Conservation (phyloP, 1,140 invertebrate genomes). For the Aporrectodea caliginosa region DNA sequence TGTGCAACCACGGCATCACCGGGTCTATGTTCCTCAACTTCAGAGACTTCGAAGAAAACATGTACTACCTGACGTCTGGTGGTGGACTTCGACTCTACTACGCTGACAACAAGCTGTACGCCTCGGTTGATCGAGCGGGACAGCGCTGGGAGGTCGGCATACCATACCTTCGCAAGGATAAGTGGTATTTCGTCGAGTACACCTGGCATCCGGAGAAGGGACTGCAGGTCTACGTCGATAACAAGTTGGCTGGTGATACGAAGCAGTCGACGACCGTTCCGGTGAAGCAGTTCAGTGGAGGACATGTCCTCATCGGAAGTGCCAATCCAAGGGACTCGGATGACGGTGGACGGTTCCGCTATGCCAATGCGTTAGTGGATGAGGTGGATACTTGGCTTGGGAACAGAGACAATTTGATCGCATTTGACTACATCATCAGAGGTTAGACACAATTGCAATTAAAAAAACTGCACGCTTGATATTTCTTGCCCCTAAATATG, state of each 20-base stretch:
- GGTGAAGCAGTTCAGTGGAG: background rate
- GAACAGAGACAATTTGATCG: slow-evolving; percentile 46
- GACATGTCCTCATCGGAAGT: slow-evolving; percentile 31
- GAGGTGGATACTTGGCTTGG: slow-evolving; percentile 51
- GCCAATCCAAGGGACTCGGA: slow-evolving; percentile 36
- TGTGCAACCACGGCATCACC: slow-evolving; percentile 47
- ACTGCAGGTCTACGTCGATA: slow-evolving; percentile 42
- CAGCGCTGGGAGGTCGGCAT: slow-evolving; percentile 26
- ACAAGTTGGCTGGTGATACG: slow-evolving; percentile 35
- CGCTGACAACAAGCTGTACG: slow-evolving; percentile 10
- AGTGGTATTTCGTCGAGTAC: slow-evolving; percentile 51
- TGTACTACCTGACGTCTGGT: slow-evolving; percentile 33
- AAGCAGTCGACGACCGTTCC: background rate
- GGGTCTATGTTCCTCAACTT: slow-evolving; percentile 48
- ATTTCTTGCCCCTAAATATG: no score
- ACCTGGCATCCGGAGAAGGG: slow-evolving; percentile 47
- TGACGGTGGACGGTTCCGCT: slow-evolving; percentile 27
- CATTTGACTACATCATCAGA: slow-evolving; percentile 49
- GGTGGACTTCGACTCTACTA: slow-evolving; percentile 14
- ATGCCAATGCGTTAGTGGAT: slow-evolving; percentile 45
- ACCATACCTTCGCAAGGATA: slow-evolving; percentile 30
- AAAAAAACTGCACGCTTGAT: no score
- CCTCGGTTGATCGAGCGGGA: background rate
- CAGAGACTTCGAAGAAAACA: slow-evolving; percentile 22
- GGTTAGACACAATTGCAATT: no score